Evolutionary conservation across 2,888 invertebrate species (phyloP).

Genomic region (Didymodactylos carnosus): DNA sequence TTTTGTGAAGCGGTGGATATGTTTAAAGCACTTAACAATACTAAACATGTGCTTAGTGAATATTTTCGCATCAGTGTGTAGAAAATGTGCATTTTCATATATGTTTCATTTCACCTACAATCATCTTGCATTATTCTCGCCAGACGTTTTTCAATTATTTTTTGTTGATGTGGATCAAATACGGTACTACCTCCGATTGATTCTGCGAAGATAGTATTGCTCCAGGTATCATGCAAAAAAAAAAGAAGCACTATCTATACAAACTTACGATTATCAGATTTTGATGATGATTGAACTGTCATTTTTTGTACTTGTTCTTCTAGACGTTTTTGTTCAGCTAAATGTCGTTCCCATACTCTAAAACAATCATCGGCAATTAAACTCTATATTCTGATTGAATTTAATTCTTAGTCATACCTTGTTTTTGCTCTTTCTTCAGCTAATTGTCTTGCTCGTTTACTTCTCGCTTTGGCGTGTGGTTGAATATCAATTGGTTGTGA

Average conservation of each 20-base stretch:
- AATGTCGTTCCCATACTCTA: slow-evolving; percentile 8
- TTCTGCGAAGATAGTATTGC: neutral
- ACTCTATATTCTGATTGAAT: no score
- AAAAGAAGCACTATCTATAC: neutral
- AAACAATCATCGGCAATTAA: neutral
- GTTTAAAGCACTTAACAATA: no score
- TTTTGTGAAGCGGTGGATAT: no score
- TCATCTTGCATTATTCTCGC: neutral
- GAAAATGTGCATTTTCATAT: no score
- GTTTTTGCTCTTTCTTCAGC: slow-evolving; percentile 29
- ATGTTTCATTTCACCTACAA: no score
- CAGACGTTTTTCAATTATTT: neutral
- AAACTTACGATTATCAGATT: neutral
- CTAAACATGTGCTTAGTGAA: no score
- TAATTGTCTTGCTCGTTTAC: slow-evolving; percentile 25
- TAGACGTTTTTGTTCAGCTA: slow-evolving; percentile 10
- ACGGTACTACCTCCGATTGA: neutral
- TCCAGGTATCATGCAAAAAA: neutral
- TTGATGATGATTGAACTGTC: neutral
- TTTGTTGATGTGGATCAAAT: neutral
- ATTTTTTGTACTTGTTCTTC: slow-evolving; percentile 2
- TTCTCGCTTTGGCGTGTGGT: slow-evolving; percentile 27
- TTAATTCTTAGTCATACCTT: slow-evolving; percentile 19
- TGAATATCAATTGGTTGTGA: slow-evolving; percentile 23
- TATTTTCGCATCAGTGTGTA: no score